phyloP scores from a whole-genome alignment of 2,888 invertebrate species.

The Blomia tropicalis region DNA sequence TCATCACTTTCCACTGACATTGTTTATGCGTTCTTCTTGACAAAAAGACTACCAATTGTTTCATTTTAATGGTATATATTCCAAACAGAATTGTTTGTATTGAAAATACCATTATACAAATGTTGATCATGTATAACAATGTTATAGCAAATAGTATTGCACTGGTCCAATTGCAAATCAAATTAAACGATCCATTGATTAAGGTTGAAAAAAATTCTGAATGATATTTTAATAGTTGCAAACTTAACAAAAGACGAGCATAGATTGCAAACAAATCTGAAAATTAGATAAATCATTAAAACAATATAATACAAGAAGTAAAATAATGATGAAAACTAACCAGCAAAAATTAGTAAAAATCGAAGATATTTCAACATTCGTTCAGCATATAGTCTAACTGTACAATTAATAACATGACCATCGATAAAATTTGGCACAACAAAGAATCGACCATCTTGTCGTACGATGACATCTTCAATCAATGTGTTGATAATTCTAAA shows the following conservation, averaged over 20 bases:
- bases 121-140: neutral
- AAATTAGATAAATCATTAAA: neutral
- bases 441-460: neutral
- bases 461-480: neutral
- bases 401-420: neutral
- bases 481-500: neutral
- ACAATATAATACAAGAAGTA: neutral
- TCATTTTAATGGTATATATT: neutral
- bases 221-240: neutral
- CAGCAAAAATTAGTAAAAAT: neutral
- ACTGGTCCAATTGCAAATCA: neutral
- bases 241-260: neutral
- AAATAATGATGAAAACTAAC: neutral
- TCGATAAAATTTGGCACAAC: neutral
- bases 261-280: neutral
- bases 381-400: neutral
- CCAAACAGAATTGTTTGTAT: neutral
- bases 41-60: neutral
- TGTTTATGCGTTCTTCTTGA: neutral
- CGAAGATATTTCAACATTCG: neutral
- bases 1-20: neutral
- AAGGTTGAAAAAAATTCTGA: neutral
- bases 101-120: conserved; percentile 3
- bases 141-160: neutral
- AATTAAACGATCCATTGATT: neutral